Base-by-base conservation (phyloP, 2,113 vertebrate genomes). In the Calidris pugnax region DNA sequence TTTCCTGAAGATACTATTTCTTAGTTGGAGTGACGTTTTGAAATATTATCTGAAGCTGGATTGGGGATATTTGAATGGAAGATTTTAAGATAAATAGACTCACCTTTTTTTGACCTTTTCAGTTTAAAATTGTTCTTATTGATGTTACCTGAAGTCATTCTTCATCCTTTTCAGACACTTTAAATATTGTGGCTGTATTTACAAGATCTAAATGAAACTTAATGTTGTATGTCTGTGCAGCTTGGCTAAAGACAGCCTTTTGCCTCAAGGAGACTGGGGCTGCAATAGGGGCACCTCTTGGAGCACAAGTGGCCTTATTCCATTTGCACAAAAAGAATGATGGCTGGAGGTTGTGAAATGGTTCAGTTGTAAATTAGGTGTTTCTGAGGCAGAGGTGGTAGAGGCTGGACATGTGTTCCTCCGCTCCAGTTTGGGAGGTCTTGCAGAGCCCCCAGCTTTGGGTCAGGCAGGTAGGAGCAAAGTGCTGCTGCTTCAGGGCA, bases 41-140 rank as follows among this genome's bases (percentile, higher is more conserved):
- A 93, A 81, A 85, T 95, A 23, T 4, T 92, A 85, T 91, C 89
- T 89, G 62, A 47, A 53, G 62, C 48, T 91, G 77, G 57, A 79
- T 76, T 79, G 18, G 69, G 88, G 66, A 87, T 96, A 6, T 89
- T 94, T 87, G 62, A 33, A 62, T 73, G 57, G 37, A 64, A 72
- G 37, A 53, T 91, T 92, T 89, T 41, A 75, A 89, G 87, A 92
- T 85, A 87, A 89, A 79, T 32, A 94, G 72, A 9, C 45, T 85
- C 45, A 62, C 84, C 89, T 97, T 95, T 89, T 39, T 85, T 75
- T 97, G 91, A 93, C 87, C 67, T 94, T 64, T 85, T 91, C 28
- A 41, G 48, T 87, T 89, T 23, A 60, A 68, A 82, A 73, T 64
- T 56, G n/a, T 64, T 95, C 39, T 10, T 89, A 66, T 50, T 95